A percentile compares a stretch with the other conserved stretches of the same genome.
Evolutionary conservation across 1,140 invertebrate genomes (phyloP).

Genomic region (Coelopa frigida): DNA sequence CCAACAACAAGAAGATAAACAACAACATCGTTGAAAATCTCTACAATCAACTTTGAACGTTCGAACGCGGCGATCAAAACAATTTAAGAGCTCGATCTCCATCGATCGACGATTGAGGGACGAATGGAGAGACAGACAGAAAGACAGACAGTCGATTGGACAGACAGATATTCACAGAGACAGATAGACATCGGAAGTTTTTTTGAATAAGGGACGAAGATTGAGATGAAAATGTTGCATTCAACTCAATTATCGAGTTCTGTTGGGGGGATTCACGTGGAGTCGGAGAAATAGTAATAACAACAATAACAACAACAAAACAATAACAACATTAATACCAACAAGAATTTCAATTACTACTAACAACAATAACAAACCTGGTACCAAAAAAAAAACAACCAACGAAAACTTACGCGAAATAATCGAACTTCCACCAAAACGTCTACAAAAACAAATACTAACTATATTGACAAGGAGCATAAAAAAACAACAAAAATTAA

Average conservation of each 20-base stretch:
- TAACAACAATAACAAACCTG: neutral
- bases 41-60: too few relatives aligned
- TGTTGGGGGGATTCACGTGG: too few relatives aligned
- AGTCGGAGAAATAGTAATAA: too few relatives aligned
- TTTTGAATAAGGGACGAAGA: too few relatives aligned
- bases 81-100: too few relatives aligned
- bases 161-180: neutral
- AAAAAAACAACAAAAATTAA: too few relatives aligned
- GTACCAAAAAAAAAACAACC: neutral
- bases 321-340: slow-evolving; percentile 2
- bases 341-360: slow-evolving; percentile 4
- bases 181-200: neutral
- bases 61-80: slow-evolving; percentile 9
- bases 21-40: slow-evolving; percentile 3
- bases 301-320: slow-evolving; percentile 4
- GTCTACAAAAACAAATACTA: too few relatives aligned
- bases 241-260: too few relatives aligned
- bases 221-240: too few relatives aligned
- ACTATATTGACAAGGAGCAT: too few relatives aligned
- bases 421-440: too few relatives aligned
- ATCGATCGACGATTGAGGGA: neutral
- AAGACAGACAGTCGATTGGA: slow-evolving; percentile 5
- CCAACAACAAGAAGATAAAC: neutral
- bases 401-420: too few relatives aligned
- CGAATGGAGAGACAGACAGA: slow-evolving; percentile 3